Conservation (phyloP, 35 echinoderm and acorn worm genomes). For the Chiridota heheva region DNA sequence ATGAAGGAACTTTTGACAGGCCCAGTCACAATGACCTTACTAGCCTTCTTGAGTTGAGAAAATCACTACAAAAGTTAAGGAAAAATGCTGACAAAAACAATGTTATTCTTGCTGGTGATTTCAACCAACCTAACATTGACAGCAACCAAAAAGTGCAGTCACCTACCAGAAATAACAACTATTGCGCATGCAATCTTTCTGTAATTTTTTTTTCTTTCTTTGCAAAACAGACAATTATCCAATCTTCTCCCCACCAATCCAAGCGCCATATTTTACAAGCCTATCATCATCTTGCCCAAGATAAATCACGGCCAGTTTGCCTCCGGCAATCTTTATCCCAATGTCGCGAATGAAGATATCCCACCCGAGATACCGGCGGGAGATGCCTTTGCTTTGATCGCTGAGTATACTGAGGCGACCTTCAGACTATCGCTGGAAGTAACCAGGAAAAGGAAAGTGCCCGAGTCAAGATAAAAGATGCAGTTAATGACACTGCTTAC, state of each 20-base stretch:
- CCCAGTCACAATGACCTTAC: too few species aligned
- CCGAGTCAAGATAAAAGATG: not conserved
- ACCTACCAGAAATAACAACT: too few species aligned
- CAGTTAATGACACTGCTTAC: not conserved
- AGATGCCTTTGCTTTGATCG: conserved; percentile 26
- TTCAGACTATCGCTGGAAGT: not conserved
- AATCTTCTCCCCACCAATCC: not conserved
- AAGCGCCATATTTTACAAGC: conserved; percentile 6
- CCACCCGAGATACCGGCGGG: not conserved
- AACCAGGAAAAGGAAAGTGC: not conserved
- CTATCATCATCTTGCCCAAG: conserved; percentile 40
- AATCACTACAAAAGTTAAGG: too few species aligned
- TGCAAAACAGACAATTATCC: too few species aligned
- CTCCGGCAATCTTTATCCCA: conserved; percentile 35
- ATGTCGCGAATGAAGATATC: conserved; percentile 49
- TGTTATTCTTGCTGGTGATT: too few species aligned
- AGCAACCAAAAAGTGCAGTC: too few species aligned
- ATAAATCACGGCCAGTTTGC: conserved; percentile 62
- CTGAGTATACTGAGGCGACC: not conserved
- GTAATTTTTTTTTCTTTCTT: too few species aligned
- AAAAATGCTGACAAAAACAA: too few species aligned
- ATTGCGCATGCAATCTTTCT: too few species aligned
- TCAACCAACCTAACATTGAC: too few species aligned
- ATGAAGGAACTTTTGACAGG: too few species aligned
- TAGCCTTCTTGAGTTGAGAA: too few species aligned